phyloP scores from a whole-genome alignment of 2,888 invertebrate genomes.

The Tridacna crocea region DNA sequence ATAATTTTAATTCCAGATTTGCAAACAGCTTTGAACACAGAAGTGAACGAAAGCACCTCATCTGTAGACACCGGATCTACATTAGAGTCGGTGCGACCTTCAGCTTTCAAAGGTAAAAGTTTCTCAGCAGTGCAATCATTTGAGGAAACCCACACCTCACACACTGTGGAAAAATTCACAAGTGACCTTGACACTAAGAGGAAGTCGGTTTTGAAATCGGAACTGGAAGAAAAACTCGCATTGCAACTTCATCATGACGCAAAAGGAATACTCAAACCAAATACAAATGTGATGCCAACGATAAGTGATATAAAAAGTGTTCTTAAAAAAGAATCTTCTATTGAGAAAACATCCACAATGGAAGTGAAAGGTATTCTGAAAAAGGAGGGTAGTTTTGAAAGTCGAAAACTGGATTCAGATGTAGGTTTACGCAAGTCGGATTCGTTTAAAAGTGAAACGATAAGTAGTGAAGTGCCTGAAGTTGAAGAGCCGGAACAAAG shows the following conservation, averaged over 20 bases:
- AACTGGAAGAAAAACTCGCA: slow-evolving; percentile 54
- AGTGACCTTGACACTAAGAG: slow-evolving; percentile 58
- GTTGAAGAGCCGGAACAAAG: slow-evolving; percentile 40
- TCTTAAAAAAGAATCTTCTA: slow-evolving; percentile 58
- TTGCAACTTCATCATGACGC: slow-evolving; percentile 50
- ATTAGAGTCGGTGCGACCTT: slow-evolving; percentile 40
- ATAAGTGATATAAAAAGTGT: slow-evolving; percentile 67
- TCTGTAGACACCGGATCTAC: slow-evolving; percentile 12
- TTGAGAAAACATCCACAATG: slow-evolving; percentile 33
- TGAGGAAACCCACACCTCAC: slow-evolving; percentile 17
- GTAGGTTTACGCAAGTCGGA: slow-evolving; percentile 51
- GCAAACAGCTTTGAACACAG: slow-evolving; percentile 42
- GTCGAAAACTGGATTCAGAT: slow-evolving; percentile 61
- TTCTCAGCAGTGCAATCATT: slow-evolving; percentile 27
- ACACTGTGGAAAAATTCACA: slow-evolving; percentile 41
- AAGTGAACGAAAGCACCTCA: slow-evolving; percentile 37
- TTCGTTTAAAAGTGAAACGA: slow-evolving; percentile 13
- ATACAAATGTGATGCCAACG: slow-evolving; percentile 54
- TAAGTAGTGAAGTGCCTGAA: slow-evolving; percentile 13
- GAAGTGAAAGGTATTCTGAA: slow-evolving; percentile 71
- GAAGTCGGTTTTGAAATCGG: slow-evolving; percentile 65
- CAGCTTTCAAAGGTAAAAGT: slow-evolving; percentile 42
- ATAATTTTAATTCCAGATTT: slow-evolving; percentile 27
- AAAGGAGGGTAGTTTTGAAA: slow-evolving; percentile 72
- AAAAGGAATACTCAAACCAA: slow-evolving; percentile 68